A percentile compares a stretch with the other conserved stretches of the same genome.
Evolutionary conservation across 2,888 invertebrate species (phyloP).

Genomic region (Sminthurinus aureus): DNA sequence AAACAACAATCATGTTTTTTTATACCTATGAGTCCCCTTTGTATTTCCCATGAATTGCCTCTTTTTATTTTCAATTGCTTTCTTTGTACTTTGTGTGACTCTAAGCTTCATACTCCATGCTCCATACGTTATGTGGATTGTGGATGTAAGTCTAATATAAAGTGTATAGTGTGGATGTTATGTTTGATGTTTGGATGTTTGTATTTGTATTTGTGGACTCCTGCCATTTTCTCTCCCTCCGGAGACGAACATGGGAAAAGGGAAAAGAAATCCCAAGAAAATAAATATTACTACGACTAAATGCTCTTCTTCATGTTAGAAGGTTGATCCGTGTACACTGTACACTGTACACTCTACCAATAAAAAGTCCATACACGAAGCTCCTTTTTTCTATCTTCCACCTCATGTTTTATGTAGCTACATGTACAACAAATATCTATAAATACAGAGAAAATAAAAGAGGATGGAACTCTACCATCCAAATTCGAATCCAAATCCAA

Average conservation of each 20-base stretch:
- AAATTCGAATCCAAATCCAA: too few relatives aligned
- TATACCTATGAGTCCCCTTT: background rate
- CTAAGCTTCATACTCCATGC: too few relatives aligned
- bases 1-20: too few relatives aligned
- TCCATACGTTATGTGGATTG: too few relatives aligned
- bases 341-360: background rate
- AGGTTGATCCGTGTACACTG: background rate
- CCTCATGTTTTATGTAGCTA: too few relatives aligned
- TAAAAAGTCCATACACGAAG: background rate
- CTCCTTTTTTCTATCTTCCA: background rate
- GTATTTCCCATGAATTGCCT: conserved; percentile 22
- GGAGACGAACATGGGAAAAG: background rate
- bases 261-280: conserved; percentile 6
- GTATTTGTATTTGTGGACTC: background rate
- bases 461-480: too few relatives aligned
- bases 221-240: background rate
- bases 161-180: too few relatives aligned
- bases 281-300: conserved; percentile 5
- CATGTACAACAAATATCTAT: background rate
- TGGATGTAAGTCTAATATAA: too few relatives aligned
- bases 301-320: background rate
- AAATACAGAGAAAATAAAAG: background rate
- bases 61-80: conserved; percentile 26
- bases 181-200: too few relatives aligned
- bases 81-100: background rate